Base-by-base conservation (phyloP, 2,888 invertebrate species). In the Troglohyphantes excavatus region DNA sequence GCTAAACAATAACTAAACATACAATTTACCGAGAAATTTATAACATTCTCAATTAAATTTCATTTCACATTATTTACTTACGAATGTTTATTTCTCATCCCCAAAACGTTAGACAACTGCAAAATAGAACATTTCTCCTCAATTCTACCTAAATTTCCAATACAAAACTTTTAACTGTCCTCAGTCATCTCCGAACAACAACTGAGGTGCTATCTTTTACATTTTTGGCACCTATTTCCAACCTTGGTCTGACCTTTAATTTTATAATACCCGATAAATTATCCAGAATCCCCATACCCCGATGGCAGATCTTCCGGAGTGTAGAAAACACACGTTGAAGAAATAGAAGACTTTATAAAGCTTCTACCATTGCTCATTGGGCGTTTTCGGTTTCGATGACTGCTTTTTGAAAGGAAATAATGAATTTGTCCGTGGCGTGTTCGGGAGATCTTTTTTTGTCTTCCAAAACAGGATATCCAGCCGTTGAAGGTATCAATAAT, bases 241-340 rank as follows among this genome's bases (percentile, higher is more conserved):
- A 46, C 83, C 73, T 83, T 83, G 73, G 29, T 13, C 23, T 27
- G 73, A 83, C 83, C 83, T 83, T 79, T 83, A 27, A 11, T 39
- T 83, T 73, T 83, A 33, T 33, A 73, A 46, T 83, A 26, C 39
- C 83, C 21, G 63, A 83, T 83, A 83, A 83, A 83, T 17, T 65
- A 23, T 26, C 46, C 53, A 53, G 59, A 67, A 76, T 21, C 43
- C n/a, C 79, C 27, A 26, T 70, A 53, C 63, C 65, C 63, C 5
- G 63, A 43, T 17, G 79, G 27, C 21, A 68, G 26, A 79, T 79
- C 53, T 87, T 81, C 79, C 79, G 65, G 79, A 43, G 67, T 46
- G 61, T 11, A n/a, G 46, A 19, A 29, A n/a, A 39, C 85, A 73
- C 79, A 87, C 76, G 76, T 68, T 53, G 9, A 59, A 68, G 65